Conservation (phyloP, 2,888 invertebrate species). For the Notodonta dromedarius region DNA sequence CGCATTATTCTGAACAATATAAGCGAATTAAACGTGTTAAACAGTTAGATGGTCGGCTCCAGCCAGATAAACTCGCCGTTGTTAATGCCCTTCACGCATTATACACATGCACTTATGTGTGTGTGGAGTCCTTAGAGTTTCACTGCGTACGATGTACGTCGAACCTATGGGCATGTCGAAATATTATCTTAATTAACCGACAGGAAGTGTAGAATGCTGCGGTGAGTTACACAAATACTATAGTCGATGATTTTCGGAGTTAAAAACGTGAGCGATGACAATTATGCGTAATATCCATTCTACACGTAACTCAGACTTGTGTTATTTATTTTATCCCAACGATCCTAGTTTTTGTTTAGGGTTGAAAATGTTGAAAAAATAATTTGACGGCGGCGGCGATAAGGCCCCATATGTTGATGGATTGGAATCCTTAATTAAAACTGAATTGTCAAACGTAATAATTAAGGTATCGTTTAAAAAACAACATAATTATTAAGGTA, state of each 20-base stretch:
- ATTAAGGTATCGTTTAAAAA: too few species aligned
- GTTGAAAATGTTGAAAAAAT: neutral
- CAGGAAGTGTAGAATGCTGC: neutral
- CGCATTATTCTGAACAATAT: slow-evolving; percentile 25
- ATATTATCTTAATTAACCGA: neutral
- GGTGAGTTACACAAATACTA: neutral
- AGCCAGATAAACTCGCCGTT: slow-evolving; percentile 39
- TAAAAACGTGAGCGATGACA: neutral
- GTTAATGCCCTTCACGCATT: slow-evolving; percentile 43
- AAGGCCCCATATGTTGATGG: too few species aligned
- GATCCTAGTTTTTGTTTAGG: neutral
- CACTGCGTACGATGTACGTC: slow-evolving; percentile 13
- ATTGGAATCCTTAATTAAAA: too few species aligned
- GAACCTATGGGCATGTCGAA: neutral
- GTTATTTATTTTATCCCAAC: neutral
- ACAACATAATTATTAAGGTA: too few species aligned
- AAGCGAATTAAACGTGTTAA: slow-evolving; percentile 32
- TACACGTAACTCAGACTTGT: neutral
- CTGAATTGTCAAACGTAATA: too few species aligned
- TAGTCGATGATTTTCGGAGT: neutral
- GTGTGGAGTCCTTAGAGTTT: slow-evolving; percentile 28
- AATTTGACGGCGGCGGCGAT: neutral
- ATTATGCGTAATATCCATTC: neutral
- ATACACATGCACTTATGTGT: slow-evolving; percentile 29
- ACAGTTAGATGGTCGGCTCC: slow-evolving; percentile 34